Base-by-base conservation (phyloP, 2,797 vertebrate species). In the Decapterus maruadsi region DNA sequence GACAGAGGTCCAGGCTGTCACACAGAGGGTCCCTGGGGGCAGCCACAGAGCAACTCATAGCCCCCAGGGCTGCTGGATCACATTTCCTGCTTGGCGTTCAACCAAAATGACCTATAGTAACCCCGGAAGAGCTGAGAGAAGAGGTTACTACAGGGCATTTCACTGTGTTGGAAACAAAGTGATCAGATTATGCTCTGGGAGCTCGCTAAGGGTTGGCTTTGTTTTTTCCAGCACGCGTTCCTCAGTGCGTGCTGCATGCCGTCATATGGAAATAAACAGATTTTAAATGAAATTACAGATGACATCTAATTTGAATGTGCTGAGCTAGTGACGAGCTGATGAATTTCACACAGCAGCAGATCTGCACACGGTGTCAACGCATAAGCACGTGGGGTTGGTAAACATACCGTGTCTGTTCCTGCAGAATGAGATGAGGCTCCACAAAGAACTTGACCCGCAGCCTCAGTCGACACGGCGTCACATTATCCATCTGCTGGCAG, bases 401-500 rank as follows among this genome's bases (percentile, higher is more conserved):
- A 80, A 64, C 77, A 75, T 94, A 99, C 98, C 98, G 97, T 0
- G 98, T 98, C 92, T 99, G 97, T 77, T 99, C 98, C 91, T 99
- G 98, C 68, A 99, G 95, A 78, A 99, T 97, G 84, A 99, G 97
- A 95, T 99, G 98, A 0, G 98, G 98, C 86, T 99, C 98, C 87
- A 99, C 98, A 78, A 99, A 99, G 93, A 99, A 99, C 90, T 99
- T 99, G 89, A 99, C 98, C 80, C 96, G 93, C 69, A 99, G 91
- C 87, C 97, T 96, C 77, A 99, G 92, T 45, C 98, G 94, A 78
- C 97, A 98, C 14, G 98, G 98, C 36, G 96, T 94, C 91, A 98
- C 90, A 13, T 95, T 97, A 67, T 99, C 98, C 96, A 99, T 97
- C 94, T 99, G 98, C 91, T 99, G 98, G 43, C 97, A 97, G 91